Conservation (phyloP, 2,888 invertebrate species). For the Drosophila rubida region DNA sequence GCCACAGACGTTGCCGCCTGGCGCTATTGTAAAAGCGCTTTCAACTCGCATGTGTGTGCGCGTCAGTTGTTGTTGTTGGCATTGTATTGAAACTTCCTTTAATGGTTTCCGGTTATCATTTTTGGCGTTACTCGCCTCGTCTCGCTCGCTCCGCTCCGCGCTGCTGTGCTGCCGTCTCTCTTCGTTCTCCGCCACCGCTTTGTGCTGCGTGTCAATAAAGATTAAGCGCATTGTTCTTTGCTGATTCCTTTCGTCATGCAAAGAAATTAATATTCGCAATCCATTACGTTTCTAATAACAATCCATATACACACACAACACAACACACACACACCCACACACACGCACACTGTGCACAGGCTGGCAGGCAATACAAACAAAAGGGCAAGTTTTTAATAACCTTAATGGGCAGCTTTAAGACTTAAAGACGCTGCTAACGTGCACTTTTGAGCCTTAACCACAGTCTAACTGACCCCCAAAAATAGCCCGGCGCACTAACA, state of each 20-base stretch:
- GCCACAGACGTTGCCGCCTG: slow-evolving; percentile 53
- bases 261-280: slow-evolving; percentile 79
- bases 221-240: slow-evolving; percentile 74
- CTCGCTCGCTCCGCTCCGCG: slow-evolving; percentile 8
- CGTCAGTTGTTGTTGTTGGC: slow-evolving; percentile 29
- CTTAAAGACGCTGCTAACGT: slow-evolving; percentile 43
- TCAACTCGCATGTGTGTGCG: slow-evolving; percentile 27
- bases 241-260: slow-evolving; percentile 75
- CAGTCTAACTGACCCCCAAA: slow-evolving; percentile 28
- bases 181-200: slow-evolving; percentile 6
- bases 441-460: slow-evolving; percentile 36
- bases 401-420: slow-evolving; percentile 70
- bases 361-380: slow-evolving; percentile 19
- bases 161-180: not conserved
- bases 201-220: slow-evolving; percentile 75
- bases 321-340: slow-evolving; percentile 10
- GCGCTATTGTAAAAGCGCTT: slow-evolving; percentile 44
- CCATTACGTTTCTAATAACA: slow-evolving; percentile 73
- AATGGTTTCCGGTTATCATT: slow-evolving; percentile 81
- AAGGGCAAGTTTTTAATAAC: slow-evolving; percentile 69
- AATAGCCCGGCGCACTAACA: slow-evolving; percentile 2
- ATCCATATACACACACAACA: slow-evolving; percentile 28
- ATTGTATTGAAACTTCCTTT: slow-evolving; percentile 78
- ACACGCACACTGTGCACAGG: slow-evolving; percentile 7
- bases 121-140: slow-evolving; percentile 60